Base-by-base conservation (phyloP, 1,140 invertebrate genomes). In the Hirudo medicinalis region DNA sequence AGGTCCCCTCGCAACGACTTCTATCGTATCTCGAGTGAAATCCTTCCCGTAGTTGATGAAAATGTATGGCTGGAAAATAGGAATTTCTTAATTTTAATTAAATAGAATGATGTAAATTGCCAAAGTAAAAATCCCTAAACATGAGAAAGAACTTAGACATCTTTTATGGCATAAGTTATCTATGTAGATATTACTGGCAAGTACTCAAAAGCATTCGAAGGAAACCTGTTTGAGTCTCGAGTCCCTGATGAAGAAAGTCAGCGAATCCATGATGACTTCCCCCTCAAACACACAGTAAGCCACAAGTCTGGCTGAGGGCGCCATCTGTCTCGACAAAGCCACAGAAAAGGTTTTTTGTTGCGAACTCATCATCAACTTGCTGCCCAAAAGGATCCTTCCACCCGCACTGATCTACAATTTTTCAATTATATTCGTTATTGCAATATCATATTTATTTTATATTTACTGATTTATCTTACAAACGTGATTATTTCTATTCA, bases 261-360 rank as follows among this genome's bases (percentile, higher is more conserved):
- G 25, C 2, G 54, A 66, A 54, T 73, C 72, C 55, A 71, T 67
- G 19, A 73, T 19, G 40, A 73, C 67, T 32, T 73, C 72, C 22
- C 69, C 72, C 4, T 73, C 66, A 22, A 54, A 36, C 5, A 71
- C 54, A 25, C 69, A 70, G 69, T 73, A 73, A 29, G 54, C 72
- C 4, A 73, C 19, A 0, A 73, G 55, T n/a, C 55, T 22, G 13
- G 72, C 25, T 0, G 43, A 22, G 63, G 72, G 72, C 19, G 72
- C 69, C 72, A 73, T 73, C 57, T 60, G 20, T 9, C 69, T 69
- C 19, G 72, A 73, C 15, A 73, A 27, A 29, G 72, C 68, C 29
- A 73, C 69, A 8, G 69, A 27, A 54, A 73, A 73, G 5, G 72
- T 72, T 67, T 72, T 72, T 67, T 72, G 72, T 20, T 54, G 40